Conservation (phyloP, 2,113 vertebrate species). For the Macquaria australasica region DNA sequence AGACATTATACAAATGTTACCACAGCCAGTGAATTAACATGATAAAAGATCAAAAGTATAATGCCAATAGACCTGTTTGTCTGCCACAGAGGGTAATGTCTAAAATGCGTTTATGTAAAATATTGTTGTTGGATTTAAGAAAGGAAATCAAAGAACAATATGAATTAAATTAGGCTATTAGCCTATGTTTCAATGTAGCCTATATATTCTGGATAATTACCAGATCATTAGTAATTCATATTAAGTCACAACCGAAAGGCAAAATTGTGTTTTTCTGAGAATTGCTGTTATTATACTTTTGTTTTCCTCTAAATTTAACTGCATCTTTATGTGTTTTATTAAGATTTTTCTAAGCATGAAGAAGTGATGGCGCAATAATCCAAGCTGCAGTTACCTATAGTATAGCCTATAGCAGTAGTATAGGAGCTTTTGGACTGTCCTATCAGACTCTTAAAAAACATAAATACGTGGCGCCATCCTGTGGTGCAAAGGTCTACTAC, state of each 20-base stretch:
- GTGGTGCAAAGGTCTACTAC: conserved; percentile 34
- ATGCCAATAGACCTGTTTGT: not conserved
- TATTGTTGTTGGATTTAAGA: not conserved
- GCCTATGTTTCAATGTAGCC: not conserved
- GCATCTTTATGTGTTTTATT: not conserved
- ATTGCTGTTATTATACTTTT: not conserved
- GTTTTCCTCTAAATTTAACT: not conserved
- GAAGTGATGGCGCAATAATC: not conserved
- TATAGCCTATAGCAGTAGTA: too few species aligned
- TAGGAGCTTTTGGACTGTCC: not conserved
- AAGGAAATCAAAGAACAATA: not conserved
- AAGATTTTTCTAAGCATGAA: not conserved
- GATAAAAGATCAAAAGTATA: not conserved
- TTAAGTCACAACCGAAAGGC: not conserved
- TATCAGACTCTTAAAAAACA: not conserved
- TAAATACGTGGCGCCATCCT: conserved; percentile 50
- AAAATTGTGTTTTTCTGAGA: not conserved
- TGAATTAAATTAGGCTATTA: too few species aligned
- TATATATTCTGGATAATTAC: not conserved
- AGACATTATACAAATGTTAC: conserved; percentile 9
- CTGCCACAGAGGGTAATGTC: too few species aligned
- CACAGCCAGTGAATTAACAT: not conserved
- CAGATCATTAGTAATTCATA: not conserved
- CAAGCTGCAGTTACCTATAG: not conserved
- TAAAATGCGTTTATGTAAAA: not conserved